Conservation (phyloP, 2,888 invertebrate genomes). For the Leptarthrus brevirostris region DNA sequence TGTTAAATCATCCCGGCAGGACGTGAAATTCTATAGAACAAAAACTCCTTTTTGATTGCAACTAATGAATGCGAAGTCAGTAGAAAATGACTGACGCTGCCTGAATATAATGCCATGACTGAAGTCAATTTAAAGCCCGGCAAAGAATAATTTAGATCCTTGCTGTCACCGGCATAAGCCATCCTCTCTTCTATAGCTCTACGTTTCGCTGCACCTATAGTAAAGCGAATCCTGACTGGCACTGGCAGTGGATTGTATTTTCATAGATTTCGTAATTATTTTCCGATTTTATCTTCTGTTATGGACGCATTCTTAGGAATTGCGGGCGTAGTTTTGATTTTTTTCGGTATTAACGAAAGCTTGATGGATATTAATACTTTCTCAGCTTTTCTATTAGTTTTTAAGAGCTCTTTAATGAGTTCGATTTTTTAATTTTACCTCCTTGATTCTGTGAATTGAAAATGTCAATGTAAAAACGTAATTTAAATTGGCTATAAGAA, state of each 20-base stretch:
- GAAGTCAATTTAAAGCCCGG: conserved; percentile 9
- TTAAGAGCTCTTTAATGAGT: too few species aligned
- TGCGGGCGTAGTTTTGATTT: not conserved
- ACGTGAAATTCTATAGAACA: conserved; percentile 8
- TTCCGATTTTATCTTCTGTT: conserved; percentile 32
- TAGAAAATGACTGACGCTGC: conserved; percentile 27
- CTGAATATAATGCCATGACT: conserved; percentile 1
- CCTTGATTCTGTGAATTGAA: too few species aligned
- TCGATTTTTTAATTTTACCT: too few species aligned
- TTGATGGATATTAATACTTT: conserved; percentile 7
- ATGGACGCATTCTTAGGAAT: not conserved
- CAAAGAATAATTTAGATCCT: conserved; percentile 21
- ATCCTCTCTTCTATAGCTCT: not conserved
- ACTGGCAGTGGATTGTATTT: conserved; percentile 18
- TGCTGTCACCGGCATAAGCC: conserved; percentile 18
- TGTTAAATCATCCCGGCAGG: conserved; percentile 29
- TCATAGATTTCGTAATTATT: conserved; percentile 40
- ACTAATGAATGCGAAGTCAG: conserved; percentile 36
- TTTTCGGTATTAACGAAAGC: not conserved
- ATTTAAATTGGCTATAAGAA: too few species aligned
- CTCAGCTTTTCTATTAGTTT: too few species aligned
- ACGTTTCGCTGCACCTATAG: not conserved
- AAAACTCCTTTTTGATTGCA: conserved; percentile 35
- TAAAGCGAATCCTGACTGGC: not conserved
- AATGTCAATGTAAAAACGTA: too few species aligned